Percentiles rank a stretch among this genome's conserved stretches.
Conservation (phyloP, 2,888 invertebrate species). For the Lucinisca nassula region DNA sequence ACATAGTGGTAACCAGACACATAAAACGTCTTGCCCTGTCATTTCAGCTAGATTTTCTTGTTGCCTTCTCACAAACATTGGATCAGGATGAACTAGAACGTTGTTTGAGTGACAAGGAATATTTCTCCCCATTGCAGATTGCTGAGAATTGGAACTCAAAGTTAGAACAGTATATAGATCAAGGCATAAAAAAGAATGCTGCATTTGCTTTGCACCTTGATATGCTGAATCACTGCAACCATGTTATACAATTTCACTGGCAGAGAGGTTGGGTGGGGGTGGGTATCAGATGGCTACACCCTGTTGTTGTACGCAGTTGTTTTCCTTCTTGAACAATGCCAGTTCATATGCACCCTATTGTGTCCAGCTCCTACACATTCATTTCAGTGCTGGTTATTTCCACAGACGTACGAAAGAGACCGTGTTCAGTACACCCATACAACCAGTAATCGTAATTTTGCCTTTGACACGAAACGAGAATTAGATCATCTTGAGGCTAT, state of each 20-base stretch:
- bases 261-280: slow-evolving; percentile 63
- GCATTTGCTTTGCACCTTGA: slow-evolving; percentile 57
- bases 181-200: slow-evolving; percentile 27
- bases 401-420: slow-evolving; percentile 47
- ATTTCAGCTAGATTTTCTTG: slow-evolving; percentile 27
- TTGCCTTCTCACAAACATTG: slow-evolving; percentile 17
- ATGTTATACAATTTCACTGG: slow-evolving; percentile 49
- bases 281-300: slow-evolving; percentile 60
- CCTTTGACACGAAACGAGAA: slow-evolving; percentile 58
- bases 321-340: slow-evolving; percentile 64
- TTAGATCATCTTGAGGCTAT: slow-evolving; percentile 48
- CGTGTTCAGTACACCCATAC: slow-evolving; percentile 55
- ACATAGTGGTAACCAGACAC: slow-evolving; percentile 41
- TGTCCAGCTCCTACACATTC: slow-evolving; percentile 31
- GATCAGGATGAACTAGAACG: background rate
- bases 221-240: slow-evolving; percentile 63
- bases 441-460: slow-evolving; percentile 53
- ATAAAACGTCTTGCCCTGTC: slow-evolving; percentile 23
- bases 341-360: slow-evolving; percentile 65
- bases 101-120: slow-evolving; percentile 28
- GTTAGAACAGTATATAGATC: slow-evolving; percentile 19
- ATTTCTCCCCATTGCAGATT: background rate
- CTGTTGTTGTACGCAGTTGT: slow-evolving; percentile 49
- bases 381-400: slow-evolving; percentile 53
- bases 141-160: slow-evolving; percentile 27